Conservation (phyloP, 2,888 invertebrate species). For the Cantharis nigra region DNA sequence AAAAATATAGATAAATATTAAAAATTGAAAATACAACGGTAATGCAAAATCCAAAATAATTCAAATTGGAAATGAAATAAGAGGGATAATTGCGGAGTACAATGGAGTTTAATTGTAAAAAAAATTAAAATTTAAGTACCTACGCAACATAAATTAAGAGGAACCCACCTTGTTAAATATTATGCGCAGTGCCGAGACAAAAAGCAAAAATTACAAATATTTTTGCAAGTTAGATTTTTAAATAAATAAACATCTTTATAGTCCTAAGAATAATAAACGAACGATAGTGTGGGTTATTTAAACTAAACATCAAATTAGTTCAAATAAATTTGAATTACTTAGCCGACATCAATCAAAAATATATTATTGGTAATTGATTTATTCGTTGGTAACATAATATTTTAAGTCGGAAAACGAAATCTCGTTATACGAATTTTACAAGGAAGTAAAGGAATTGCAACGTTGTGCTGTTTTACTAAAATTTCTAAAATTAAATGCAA, state of each 20-base stretch:
- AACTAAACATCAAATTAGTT: neutral
- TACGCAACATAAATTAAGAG: neutral
- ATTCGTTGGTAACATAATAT: neutral
- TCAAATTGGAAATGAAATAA: no score
- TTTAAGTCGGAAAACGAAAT: neutral
- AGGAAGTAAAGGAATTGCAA: neutral
- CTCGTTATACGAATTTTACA: neutral
- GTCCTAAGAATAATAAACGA: neutral
- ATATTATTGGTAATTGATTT: neutral
- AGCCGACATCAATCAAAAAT: neutral
- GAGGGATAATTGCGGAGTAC: no score
- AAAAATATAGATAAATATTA: no score
- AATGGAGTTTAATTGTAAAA: no score
- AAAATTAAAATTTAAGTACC: no score
- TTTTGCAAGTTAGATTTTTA: neutral
- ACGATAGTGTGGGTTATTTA: neutral
- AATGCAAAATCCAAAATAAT: no score
- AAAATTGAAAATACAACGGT: no score
- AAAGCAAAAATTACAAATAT: neutral
- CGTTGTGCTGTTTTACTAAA: neutral
- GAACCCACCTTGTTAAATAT: neutral
- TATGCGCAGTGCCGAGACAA: neutral
- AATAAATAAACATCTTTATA: neutral
- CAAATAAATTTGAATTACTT: neutral
- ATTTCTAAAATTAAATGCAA: neutral